Base-by-base conservation (phyloP, 2,888 invertebrate species). In the Dasysyrphus tricinctus region DNA sequence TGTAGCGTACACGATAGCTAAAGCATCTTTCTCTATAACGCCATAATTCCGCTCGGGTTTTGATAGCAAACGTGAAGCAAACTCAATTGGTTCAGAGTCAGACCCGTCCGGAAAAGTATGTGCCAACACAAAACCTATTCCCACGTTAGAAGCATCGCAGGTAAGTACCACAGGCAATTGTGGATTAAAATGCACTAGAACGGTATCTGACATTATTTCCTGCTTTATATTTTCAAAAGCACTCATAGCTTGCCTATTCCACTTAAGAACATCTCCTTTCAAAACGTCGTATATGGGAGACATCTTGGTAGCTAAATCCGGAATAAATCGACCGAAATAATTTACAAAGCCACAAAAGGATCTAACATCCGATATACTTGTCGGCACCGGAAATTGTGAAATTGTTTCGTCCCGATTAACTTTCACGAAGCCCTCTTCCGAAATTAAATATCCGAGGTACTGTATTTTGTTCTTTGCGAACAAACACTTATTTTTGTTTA, bases 51-150 rank as follows among this genome's bases (percentile, higher is more conserved):
- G 24, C 24, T 24, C 24, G 24, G 89, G 88, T 57, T 63, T 89
- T 76, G 63, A 89, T 80, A 89, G 89, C 56, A 81, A 91, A 88
- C 79, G 84, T 37, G 90, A 91, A 1, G 91, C 91, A 88, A 89
- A 92, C 9, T 89, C 88, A 32, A 92, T 90, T 9, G 91, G 78
- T 87, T n/a, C n/a, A n/a, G n/a, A n/a, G n/a, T 91, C 91, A 51
- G 88, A 80, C 16, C 91, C 90, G 89, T 88, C 24, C 3, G 24
- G 24, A 24, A 24, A 24, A 24, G 1, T 24, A 2, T 24, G 24
- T 24, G 24, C 24, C 24, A 24, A 24, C 24, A 24, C 24, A 1
- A 3, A 1, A 24, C 24, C 24, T 24, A 24, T 39, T 39, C 39
- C 39, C 11, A 39, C 39, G 4, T 39, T 39, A 39, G 39, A 39